Evolutionary conservation across 2,888 invertebrate species (phyloP).

Genomic region (Sipha maydis): DNA sequence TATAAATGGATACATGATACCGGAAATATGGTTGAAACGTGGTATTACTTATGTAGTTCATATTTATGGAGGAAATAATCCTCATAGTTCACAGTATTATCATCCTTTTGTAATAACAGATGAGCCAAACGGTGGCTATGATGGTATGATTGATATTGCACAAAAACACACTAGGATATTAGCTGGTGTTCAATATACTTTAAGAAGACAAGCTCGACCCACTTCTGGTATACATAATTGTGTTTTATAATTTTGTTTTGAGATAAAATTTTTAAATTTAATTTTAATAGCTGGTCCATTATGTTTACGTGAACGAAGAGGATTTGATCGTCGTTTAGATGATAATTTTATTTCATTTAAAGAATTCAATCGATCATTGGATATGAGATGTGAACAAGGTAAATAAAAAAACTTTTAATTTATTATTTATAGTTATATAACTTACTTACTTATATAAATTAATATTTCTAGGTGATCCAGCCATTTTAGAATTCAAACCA

Average conservation of each 20-base stretch:
- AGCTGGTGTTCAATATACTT: constrained; percentile 84
- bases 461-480: constrained; percentile 73
- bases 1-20: constrained; percentile 88
- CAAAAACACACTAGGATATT: constrained; percentile 79
- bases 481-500: constrained; percentile 82
- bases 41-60: constrained; percentile 86
- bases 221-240: constrained; percentile 73
- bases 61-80: constrained; percentile 86
- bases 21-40: constrained; percentile 86
- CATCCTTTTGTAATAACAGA: constrained; percentile 91
- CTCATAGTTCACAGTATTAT: constrained; percentile 84
- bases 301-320: constrained; percentile 78
- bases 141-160: constrained; percentile 77
- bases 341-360: constrained; percentile 82
- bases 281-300: constrained; percentile 76
- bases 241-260: not conserved
- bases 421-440: not conserved
- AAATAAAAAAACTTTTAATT: constrained; percentile 51
- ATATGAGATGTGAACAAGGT: constrained; percentile 76
- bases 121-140: constrained; percentile 85
- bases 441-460: too few relatives aligned
- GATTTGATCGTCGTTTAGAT: constrained; percentile 80
- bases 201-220: constrained; percentile 82
- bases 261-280: constrained; percentile 64
- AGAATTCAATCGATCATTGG: constrained; percentile 83